Evolutionary conservation across 2,888 invertebrate species (phyloP).

Genomic region (Drosophila stalkeri): DNA sequence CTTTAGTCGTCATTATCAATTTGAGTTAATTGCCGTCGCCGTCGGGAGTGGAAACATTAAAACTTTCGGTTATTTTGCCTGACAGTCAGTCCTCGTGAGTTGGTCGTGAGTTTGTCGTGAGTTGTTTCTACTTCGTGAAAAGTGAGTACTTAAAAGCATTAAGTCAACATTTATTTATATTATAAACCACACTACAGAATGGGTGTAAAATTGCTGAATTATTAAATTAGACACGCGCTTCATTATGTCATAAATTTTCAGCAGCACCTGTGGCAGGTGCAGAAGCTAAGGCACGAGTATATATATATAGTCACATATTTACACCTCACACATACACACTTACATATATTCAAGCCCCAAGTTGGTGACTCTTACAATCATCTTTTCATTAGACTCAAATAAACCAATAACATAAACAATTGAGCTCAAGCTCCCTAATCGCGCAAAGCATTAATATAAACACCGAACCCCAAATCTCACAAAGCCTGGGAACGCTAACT

Average conservation of each 20-base stretch:
- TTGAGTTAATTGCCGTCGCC: slow-evolving; percentile 72
- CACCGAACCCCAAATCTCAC: too few relatives aligned
- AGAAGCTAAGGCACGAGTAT: background rate
- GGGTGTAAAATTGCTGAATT: slow-evolving; percentile 44
- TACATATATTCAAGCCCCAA: too few relatives aligned
- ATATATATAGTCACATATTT: too few relatives aligned
- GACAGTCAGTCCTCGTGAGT: slow-evolving; percentile 23
- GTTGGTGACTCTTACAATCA: too few relatives aligned
- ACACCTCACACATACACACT: too few relatives aligned
- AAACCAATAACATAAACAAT: too few relatives aligned
- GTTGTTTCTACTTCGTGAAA: slow-evolving; percentile 20
- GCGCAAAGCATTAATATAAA: too few relatives aligned
- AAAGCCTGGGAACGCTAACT: too few relatives aligned
- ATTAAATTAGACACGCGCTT: slow-evolving; percentile 62
- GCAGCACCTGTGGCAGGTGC: slow-evolving; percentile 9
- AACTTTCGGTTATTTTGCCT: slow-evolving; percentile 33
- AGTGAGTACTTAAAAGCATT: slow-evolving; percentile 68
- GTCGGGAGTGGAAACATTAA: slow-evolving; percentile 16
- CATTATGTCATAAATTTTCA: slow-evolving; percentile 43
- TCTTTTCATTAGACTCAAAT: too few relatives aligned
- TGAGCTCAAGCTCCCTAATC: too few relatives aligned
- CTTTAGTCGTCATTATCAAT: slow-evolving; percentile 80
- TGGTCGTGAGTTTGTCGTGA: slow-evolving; percentile 24
- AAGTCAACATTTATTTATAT: slow-evolving; percentile 71
- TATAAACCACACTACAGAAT: slow-evolving; percentile 11